Conservation (phyloP, 1,140 invertebrate genomes). For the honey bee (Apis mellifera) region Amel_HAv3.1 CM009936.2:7919501-7920000, state of each 20-base stretch:
- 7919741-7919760: slow-evolving; percentile 37
- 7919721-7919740: background rate
- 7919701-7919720: background rate
- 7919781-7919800: slow-evolving; percentile 53
- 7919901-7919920: slow-evolving; percentile 24
- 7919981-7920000: slow-evolving; percentile 42
- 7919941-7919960: slow-evolving; percentile 28
- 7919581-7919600: too few relatives aligned
- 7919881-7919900: slow-evolving; percentile 30
- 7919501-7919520: too few relatives aligned
- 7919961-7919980: slow-evolving; percentile 49
- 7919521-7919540: too few relatives aligned
- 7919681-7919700: background rate
- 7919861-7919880: slow-evolving; percentile 35
- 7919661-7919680: background rate
- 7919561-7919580: too few relatives aligned
- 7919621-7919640: background rate
- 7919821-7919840: slow-evolving; percentile 31
- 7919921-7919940: background rate
- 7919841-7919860: slow-evolving; percentile 15
- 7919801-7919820: slow-evolving; percentile 20
- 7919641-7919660: slow-evolving; percentile 7
- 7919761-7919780: slow-evolving; percentile 10
- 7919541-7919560: too few relatives aligned
- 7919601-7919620: too few relatives aligned